phyloP scores from a whole-genome alignment of 2,888 invertebrate genomes.

The Harpalus rufipes region DNA sequence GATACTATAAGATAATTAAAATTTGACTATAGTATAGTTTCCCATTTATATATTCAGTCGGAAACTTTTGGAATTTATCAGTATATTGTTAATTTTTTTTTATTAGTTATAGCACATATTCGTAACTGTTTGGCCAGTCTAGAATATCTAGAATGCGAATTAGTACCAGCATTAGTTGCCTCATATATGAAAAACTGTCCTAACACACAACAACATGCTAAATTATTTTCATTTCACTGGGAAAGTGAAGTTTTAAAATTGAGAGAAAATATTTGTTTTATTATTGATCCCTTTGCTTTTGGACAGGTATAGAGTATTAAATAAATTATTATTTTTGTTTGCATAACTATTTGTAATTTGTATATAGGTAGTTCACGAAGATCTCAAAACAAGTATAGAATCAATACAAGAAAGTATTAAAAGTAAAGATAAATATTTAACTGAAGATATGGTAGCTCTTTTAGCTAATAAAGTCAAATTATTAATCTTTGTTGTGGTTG shows the following conservation, averaged over 20 bases:
- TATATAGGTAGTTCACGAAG: slow-evolving; percentile 62
- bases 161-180: slow-evolving; percentile 81
- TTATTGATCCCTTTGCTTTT: slow-evolving; percentile 85
- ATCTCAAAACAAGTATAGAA: slow-evolving; percentile 60
- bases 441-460: background rate
- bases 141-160: slow-evolving; percentile 83
- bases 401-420: slow-evolving; percentile 12
- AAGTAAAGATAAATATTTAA: slow-evolving; percentile 20
- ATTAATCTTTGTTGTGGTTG: slow-evolving; percentile 47
- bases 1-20: too few species aligned
- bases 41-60: too few species aligned
- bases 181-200: slow-evolving; percentile 78
- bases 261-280: slow-evolving; percentile 81
- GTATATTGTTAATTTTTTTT: slow-evolving; percentile 16
- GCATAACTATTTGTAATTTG: slow-evolving; percentile 20
- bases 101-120: slow-evolving; percentile 81
- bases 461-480: slow-evolving; percentile 43
- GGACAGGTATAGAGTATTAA: slow-evolving; percentile 78
- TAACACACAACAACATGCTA: slow-evolving; percentile 78
- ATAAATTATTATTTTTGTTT: slow-evolving; percentile 73
- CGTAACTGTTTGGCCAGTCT: slow-evolving; percentile 83
- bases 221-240: slow-evolving; percentile 81
- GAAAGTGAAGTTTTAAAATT: slow-evolving; percentile 80
- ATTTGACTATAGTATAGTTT: too few species aligned
- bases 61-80: background rate